These are phyloP conservation scores for Butorides virescens DNA, from an alignment of 2,113 vertebrate species.

Conservation along the genomic window DNA sequence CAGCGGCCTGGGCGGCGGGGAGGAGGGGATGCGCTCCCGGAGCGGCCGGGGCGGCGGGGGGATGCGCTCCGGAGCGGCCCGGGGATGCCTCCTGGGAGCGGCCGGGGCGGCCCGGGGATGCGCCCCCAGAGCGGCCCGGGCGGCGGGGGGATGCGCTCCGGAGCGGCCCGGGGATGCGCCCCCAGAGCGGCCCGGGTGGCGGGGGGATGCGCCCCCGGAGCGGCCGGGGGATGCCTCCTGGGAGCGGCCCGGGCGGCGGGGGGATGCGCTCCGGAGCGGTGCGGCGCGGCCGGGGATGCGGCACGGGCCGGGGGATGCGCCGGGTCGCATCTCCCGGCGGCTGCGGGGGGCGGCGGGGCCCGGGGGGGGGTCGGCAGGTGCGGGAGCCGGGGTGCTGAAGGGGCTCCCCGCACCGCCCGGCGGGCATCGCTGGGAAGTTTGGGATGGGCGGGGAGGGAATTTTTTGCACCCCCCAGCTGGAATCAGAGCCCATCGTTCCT, in stretches of 20 bases:
- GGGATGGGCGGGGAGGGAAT: rapidly evolving
- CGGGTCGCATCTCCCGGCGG: background rate
- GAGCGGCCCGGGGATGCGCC: too few species aligned
- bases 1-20: too few species aligned
- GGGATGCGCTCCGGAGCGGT: too few species aligned
- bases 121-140: too few species aligned
- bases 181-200: too few species aligned
- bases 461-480: background rate
- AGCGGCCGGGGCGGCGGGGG: too few species aligned
- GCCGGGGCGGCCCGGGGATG: background rate
- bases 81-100: too few species aligned
- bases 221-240: too few species aligned
- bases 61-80: background rate
- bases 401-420: background rate
- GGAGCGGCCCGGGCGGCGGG: too few species aligned
- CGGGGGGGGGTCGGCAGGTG: background rate
- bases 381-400: background rate
- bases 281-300: background rate
- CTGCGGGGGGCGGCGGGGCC: too few species aligned
- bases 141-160: too few species aligned
- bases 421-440: background rate
- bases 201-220: too few species aligned
- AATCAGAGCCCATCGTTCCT: background rate
- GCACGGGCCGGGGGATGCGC: background rate
- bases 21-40: background rate